These are phyloP conservation scores for Rhegmatorhina hoffmannsi DNA, from an alignment of 2,113 vertebrate species.

Conservation along the genomic window DNA sequence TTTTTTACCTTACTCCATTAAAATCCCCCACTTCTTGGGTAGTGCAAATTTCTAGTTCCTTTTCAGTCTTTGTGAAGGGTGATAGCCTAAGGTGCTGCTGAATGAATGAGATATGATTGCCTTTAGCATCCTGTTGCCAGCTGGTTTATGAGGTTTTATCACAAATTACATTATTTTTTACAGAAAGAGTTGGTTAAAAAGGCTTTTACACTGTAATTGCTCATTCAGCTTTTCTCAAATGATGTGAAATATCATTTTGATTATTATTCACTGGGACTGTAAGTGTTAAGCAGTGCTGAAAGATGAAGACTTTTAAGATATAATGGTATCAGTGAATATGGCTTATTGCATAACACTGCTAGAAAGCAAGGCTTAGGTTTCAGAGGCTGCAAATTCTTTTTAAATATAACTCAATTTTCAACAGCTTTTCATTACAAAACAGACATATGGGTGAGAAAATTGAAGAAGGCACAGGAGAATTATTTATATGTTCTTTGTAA, in stretches of 20 bases:
- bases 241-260: background rate
- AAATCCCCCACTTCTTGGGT: background rate
- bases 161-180: background rate
- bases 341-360: background rate
- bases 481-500: background rate
- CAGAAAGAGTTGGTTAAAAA: background rate
- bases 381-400: background rate
- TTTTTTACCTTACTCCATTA: background rate
- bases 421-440: constrained; percentile 11
- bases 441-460: background rate
- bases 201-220: background rate
- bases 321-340: background rate
- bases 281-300: background rate
- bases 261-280: background rate
- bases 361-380: background rate
- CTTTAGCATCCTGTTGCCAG: background rate
- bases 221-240: constrained; percentile 13
- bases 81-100: background rate
- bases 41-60: background rate
- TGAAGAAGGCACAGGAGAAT: background rate
- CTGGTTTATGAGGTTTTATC: background rate
- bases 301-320: background rate
- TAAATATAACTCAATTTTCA: constrained; percentile 1
- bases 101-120: background rate
- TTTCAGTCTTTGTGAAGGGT: background rate